Evolutionary conservation across 2,797 vertebrate genomes (phyloP), one percentile per base, ranked within the genome.

Genomic region (Micropoecilia bifurca): DNA sequence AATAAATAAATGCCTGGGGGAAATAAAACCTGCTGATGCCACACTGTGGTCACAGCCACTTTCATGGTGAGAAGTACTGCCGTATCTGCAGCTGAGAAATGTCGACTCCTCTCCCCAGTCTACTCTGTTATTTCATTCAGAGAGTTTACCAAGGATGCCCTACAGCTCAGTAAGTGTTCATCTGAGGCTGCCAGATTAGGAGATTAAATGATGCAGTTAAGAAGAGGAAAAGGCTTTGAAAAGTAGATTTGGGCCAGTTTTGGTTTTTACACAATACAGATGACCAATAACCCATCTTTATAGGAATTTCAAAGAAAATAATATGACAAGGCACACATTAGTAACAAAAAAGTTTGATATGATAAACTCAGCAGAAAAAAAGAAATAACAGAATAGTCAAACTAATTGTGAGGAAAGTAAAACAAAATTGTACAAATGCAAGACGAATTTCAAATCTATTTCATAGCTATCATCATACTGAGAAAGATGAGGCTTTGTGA

Each of bases 101-200:
- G 86, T 76, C 12, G 73, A 87, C 88, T 91, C 86, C 90, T 86
- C 91, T 80, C 86, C 85, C 86, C 85, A 33, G 77, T 30, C 78
- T 80, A 79, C 93, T 91, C 93, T 94, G 88, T 94, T 89, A 95
- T 95, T 94, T 94, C 41, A 89, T 76, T 86, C 82, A 82, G 84
- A 74, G 78, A 87, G 89, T 88, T 89, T 85, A 88, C 85, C 83
- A 76, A 87, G 83, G 89, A 87, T 91, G 89, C 87, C 88, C 0
- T 83, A 74, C 10, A 59, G 89, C 83, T 84, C 28, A 22, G 57
- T 46, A 71, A 79, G 71, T 5, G 7, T 85, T 90, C 81, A 82
- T 81, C 83, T 86, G 88, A 8, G 63, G 83, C 78, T 73, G 75
- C 81, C 61, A 86, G 82, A 77, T 84, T 20, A 87, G 89, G 69